Conservation (phyloP, 2,888 invertebrate genomes). For the Temnothorax rugatulus region DNA sequence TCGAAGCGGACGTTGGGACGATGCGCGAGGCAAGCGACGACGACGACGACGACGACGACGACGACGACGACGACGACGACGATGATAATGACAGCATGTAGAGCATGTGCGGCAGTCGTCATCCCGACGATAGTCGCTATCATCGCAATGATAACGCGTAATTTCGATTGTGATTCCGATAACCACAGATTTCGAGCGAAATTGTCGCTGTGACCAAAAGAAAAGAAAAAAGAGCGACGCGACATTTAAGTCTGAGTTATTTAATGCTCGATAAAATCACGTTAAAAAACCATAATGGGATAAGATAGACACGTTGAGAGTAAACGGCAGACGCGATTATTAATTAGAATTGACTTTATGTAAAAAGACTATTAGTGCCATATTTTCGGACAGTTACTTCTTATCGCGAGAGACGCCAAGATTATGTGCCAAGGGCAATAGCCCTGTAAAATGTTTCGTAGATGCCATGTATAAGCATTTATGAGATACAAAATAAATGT, state of each 20-base stretch:
- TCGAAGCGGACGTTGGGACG: conserved; percentile 9
- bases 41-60: background rate
- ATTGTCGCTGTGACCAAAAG: too few relatives aligned
- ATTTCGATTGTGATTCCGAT: conserved; percentile 43
- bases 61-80: background rate
- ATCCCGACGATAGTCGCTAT: conserved; percentile 29
- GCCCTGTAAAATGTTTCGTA: background rate
- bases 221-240: background rate
- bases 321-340: background rate
- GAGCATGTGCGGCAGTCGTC: conserved; percentile 32
- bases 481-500: background rate
- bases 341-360: background rate
- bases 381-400: conserved; percentile 3
- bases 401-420: conserved; percentile 26
- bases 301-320: background rate
- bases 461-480: background rate
- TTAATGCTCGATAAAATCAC: conserved; percentile 9
- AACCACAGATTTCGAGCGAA: background rate
- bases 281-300: background rate
- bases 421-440: conserved; percentile 18
- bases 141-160: conserved; percentile 20
- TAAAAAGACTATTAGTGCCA: conserved; percentile 15
- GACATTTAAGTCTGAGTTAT: conserved; percentile 7
- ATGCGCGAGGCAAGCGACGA: background rate
- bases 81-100: background rate